Percentiles rank a stretch among this genome's conserved stretches.
These are phyloP conservation scores for Dasypus novemcinctus DNA, from an alignment of 2,113 vertebrate genomes.

Conservation along the genomic window DNA sequence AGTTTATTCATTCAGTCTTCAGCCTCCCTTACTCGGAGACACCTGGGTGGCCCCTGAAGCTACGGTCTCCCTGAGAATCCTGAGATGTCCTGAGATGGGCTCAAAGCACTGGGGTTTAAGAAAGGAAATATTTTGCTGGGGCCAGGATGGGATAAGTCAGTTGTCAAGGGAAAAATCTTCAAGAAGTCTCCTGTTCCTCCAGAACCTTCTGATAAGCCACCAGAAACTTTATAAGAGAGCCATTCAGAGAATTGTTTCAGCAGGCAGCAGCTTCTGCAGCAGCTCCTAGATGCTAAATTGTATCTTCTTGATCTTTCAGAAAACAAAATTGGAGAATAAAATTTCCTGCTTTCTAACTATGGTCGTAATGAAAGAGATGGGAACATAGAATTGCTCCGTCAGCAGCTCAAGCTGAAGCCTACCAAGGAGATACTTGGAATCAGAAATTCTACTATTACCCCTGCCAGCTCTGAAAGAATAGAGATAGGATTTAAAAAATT, in stretches of 20 bases:
- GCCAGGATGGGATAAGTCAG: not conserved
- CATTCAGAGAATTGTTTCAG: not conserved
- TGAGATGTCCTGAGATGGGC: not conserved
- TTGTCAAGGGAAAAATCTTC: not conserved
- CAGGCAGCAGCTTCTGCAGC: not conserved
- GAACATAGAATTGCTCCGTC: not conserved
- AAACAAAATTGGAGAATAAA: not conserved
- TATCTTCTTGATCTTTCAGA: not conserved
- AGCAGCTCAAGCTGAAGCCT: not conserved
- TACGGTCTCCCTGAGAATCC: not conserved
- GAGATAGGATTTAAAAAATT: not conserved
- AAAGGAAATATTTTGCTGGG: not conserved
- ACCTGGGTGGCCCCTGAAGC: not conserved
- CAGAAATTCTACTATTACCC: not conserved
- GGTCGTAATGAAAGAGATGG: not conserved
- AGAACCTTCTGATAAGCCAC: not conserved
- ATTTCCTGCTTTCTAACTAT: not conserved
- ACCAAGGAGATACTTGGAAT: not conserved
- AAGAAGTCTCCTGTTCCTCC: not conserved
- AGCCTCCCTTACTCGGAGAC: not conserved
- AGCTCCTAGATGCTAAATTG: not conserved
- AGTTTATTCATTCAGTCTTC: not conserved
- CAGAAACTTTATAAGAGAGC: not conserved
- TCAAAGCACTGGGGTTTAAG: not conserved
- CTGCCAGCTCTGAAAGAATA: not conserved